Base-by-base conservation (phyloP, 2,888 invertebrate genomes). In the Ischnus inquisitorius region DNA sequence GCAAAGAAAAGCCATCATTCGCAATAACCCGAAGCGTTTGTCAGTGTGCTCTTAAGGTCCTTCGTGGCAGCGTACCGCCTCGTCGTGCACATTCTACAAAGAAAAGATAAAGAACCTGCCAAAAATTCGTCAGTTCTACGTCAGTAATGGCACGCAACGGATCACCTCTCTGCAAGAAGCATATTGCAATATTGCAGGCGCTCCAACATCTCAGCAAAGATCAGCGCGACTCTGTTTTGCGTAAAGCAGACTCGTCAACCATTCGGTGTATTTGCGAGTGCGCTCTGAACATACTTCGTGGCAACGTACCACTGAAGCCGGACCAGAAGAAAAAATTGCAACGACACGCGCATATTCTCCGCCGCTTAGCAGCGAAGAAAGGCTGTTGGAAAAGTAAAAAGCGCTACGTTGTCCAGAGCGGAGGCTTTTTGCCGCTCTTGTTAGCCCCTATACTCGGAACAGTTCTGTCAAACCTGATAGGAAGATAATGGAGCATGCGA, bases 401-500 rank as follows among this genome's bases (percentile, higher is more conserved):
- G 1, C 48, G 22, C 0, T 60, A 62, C 12, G 62, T 62, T n/a
- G n/a, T n/a, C n/a, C n/a, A n/a, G n/a, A n/a, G n/a, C n/a, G n/a
- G n/a, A n/a, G n/a, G n/a, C n/a, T 68, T 68, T 28, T 12, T 69
- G 34, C 51, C 16, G 0, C 67, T 68, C 22, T 46, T 48, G 16
- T 46, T 75, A 1, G 64, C 64, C 8, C 64, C 28, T 5, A 68
- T 75, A 51, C 46, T 75, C 8, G 74, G 64, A 0, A 39, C 64
- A 2, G 74, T 75, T n/a, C 48, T 64, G 14, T 75, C 75, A 51
- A 75, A n/a, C n/a, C 10, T 51, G 10, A 75, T 75, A 0, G 19
- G 54, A 0, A 3, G 65, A 25, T 57, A 54, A 84, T 81, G 77
- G 78, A 82, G 19, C 79, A 74, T 5, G 64, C 82, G 6, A 41